Evolutionary conservation across 2,888 invertebrate species (phyloP), one percentile per base, ranked within the genome.

Genomic region (Caenorhabditis plicata): DNA sequence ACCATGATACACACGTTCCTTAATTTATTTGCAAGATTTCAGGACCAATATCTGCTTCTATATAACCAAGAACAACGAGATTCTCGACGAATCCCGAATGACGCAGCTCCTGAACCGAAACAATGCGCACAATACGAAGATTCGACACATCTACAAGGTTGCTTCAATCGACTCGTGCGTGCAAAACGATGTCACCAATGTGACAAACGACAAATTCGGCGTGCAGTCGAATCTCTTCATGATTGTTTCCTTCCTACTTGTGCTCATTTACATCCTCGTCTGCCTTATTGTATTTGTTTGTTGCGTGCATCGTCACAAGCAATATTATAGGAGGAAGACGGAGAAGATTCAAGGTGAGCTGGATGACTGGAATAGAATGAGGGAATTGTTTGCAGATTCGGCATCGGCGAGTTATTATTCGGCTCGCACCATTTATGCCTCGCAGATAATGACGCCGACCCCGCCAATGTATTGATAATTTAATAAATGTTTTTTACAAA

Each of bases 271-370:
- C 9, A 36, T 64, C 13, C 42, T 73, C 2, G 23, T 69, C 19
- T 56, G 62, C 1, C 57, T 61, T 35, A 33, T 69, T 15, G 60
- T 66, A 5, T 75, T 68, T 43, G 58, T 61, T 27, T 74, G 71
- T 31, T 68, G 73, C 52, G 66, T 54, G n/a, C n/a, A n/a, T n/a
- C n/a, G n/a, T n/a, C n/a, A n/a, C n/a, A n/a, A n/a, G n/a, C n/a
- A n/a, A n/a, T n/a, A n/a, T n/a, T n/a, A n/a, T n/a, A n/a, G n/a
- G n/a, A n/a, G n/a, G n/a, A n/a, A n/a, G n/a, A n/a, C n/a, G n/a
- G n/a, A n/a, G n/a, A n/a, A n/a, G n/a, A n/a, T n/a, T n/a, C n/a
- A n/a, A n/a, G n/a, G n/a, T n/a, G n/a, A n/a, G n/a, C n/a, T n/a
- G n/a, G n/a, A n/a, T n/a, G n/a, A n/a, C n/a, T n/a, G n/a, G n/a